Evolutionary conservation across 2,797 vertebrate species (phyloP).

Genomic region (Chlorospingus semifuscus): DNA sequence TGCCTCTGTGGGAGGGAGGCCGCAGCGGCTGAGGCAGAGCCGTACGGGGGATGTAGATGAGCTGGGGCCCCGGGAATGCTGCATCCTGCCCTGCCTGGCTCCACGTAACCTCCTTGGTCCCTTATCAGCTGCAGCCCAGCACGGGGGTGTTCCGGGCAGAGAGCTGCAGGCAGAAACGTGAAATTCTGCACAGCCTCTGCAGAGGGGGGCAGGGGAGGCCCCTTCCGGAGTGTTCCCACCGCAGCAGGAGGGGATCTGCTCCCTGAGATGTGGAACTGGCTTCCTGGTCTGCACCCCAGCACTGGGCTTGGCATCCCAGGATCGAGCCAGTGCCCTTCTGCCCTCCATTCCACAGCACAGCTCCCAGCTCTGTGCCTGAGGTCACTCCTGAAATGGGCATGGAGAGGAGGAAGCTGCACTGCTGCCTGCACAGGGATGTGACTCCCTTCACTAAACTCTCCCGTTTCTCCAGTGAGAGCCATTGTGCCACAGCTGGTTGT

Average conservation of each 20-base stretch:
- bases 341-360: fast-evolving
- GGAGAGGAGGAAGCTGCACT: background rate
- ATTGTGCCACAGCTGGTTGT: background rate
- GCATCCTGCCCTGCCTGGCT: background rate
- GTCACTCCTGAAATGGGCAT: background rate
- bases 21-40: background rate
- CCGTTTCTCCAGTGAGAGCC: fast-evolving
- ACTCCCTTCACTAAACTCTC: background rate
- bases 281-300: fast-evolving
- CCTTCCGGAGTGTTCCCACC: background rate
- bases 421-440: fast-evolving
- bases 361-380: background rate
- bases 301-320: background rate
- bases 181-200: background rate
- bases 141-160: constrained; percentile 41
- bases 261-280: background rate
- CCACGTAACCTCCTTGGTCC: background rate
- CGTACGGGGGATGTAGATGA: background rate
- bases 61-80: background rate
- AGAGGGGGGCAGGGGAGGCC: background rate
- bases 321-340: background rate
- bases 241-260: background rate
- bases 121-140: constrained; percentile 27
- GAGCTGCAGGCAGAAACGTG: background rate
- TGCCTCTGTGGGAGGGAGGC: background rate